Evolutionary conservation across 2,888 invertebrate species (phyloP), one percentile per base, ranked within the genome.

Genomic region (Brachyptera putata): DNA sequence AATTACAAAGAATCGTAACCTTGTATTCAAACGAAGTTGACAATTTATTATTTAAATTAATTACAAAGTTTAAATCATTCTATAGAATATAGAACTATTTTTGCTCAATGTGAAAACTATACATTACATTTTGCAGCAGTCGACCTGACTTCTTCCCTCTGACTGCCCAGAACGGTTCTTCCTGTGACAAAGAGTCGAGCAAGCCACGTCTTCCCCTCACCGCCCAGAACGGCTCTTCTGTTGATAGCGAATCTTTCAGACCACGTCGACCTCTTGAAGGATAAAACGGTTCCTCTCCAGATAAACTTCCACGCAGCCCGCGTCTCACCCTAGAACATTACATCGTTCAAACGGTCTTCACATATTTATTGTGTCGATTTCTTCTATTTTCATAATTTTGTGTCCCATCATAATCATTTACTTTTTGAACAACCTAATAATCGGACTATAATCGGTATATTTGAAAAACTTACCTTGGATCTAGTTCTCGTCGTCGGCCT

Each of bases 141-240:
- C n/a, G 39, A n/a, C 7, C 30, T 7, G 30, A 7, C 30, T 48
- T 56, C 53, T 63, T 63, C n/a, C 64, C 63, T 22, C 63, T 43
- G 14, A 60, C 56, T 1, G 62, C 61, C 65, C 65, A 65, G 55
- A 61, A 65, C 3, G 60, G 62, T 3, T 55, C 58, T 5, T 49
- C 57, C 13, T 43, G 24, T n/a, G 57, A 43, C 37, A 57, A 26
- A 25, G 36, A 14, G n/a, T 26, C 21, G 34, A 2, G 16, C 7
- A 57, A 34, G 2, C 46, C 57, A 30, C 46, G 41, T 7, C 43
- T 37, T 3, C 65, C 65, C 2, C 61, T 36, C 11, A 61, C 56
- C n/a, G 62, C 63, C 63, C 65, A 65, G 41, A 64, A 65, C 3
- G 56, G 61, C 9, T 64, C 58, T 22, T 61, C 58, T 4, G 46